Evolutionary conservation across 1,140 invertebrate species (phyloP).

Genomic region (Mizuhopecten yessoensis): DNA sequence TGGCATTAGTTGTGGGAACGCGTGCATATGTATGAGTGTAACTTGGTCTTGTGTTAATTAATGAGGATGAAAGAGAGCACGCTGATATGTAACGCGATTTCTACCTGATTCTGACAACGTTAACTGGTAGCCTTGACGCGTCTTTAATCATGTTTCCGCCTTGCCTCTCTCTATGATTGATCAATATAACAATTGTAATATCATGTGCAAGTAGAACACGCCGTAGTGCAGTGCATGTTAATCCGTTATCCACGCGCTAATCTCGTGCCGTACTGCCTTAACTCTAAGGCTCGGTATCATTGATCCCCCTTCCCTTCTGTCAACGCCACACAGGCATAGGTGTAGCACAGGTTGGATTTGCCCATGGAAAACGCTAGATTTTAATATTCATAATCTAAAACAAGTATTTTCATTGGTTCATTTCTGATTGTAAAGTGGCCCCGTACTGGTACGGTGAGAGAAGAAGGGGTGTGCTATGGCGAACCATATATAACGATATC

Average conservation of each 20-base stretch:
- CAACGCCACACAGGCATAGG: background rate
- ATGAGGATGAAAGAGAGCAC: too few species aligned
- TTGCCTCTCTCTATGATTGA: background rate
- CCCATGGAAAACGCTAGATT: background rate
- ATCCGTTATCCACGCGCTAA: background rate
- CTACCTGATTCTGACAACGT: too few species aligned
- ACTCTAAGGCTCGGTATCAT: background rate
- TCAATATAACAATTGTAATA: background rate
- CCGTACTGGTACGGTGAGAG: background rate
- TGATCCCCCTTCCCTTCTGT: background rate
- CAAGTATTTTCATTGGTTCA: background rate
- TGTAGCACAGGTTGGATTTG: background rate
- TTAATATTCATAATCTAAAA: background rate
- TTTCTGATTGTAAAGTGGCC: background rate
- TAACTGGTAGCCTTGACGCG: background rate
- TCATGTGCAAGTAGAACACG: background rate
- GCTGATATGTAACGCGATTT: background rate
- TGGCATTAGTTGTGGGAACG: too few species aligned
- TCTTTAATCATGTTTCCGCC: background rate
- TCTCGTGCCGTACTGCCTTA: background rate
- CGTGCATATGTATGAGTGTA: too few species aligned
- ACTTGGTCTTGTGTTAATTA: too few species aligned
- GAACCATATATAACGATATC: slow-evolving; percentile 29
- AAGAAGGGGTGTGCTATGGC: slow-evolving; percentile 3
- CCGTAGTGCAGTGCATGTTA: background rate